Conservation (phyloP, 2,797 vertebrate species). For the Sebastes oblongus region DNA sequence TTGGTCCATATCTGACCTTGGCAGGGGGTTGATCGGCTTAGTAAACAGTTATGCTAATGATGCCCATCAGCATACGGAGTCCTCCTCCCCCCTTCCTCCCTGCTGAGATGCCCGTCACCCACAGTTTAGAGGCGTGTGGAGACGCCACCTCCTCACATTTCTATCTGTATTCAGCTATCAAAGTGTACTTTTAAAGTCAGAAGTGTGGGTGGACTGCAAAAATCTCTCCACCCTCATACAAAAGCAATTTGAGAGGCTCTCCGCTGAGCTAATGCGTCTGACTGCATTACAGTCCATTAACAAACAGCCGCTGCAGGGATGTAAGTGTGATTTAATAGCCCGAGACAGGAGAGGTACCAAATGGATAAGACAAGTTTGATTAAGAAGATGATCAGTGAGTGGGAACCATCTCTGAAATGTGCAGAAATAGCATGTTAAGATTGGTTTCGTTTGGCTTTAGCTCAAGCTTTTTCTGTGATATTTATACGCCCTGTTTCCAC, state of each 20-base stretch:
- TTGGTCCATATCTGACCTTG: conserved; percentile 43
- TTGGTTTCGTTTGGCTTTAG: neutral
- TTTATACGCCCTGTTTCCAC: neutral
- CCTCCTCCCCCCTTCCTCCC: conserved; percentile 3
- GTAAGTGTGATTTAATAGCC: conserved; percentile 65
- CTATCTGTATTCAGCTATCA: neutral
- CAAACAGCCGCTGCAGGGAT: conserved; percentile 53
- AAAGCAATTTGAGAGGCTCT: conserved; percentile 35
- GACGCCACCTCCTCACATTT: neutral
- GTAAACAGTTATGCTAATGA: conserved; percentile 55
- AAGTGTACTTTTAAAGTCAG: neutral
- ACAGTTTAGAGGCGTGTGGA: neutral
- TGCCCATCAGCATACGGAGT: conserved; percentile 1
- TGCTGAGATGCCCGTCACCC: conserved; percentile 10
- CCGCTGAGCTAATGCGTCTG: conserved; percentile 42
- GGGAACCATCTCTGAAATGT: conserved; percentile 17
- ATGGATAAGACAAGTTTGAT: conserved; percentile 47
- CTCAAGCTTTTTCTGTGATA: neutral
- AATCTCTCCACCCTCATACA: neutral
- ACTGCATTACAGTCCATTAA: conserved; percentile 60
- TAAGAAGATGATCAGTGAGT: conserved; percentile 44
- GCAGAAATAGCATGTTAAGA: neutral
- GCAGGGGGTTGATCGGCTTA: conserved; percentile 47
- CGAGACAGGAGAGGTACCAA: conserved; percentile 35
- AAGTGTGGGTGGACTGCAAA: neutral